Base-by-base conservation (phyloP, 2,113 vertebrate genomes). In the Pipa parva region DNA sequence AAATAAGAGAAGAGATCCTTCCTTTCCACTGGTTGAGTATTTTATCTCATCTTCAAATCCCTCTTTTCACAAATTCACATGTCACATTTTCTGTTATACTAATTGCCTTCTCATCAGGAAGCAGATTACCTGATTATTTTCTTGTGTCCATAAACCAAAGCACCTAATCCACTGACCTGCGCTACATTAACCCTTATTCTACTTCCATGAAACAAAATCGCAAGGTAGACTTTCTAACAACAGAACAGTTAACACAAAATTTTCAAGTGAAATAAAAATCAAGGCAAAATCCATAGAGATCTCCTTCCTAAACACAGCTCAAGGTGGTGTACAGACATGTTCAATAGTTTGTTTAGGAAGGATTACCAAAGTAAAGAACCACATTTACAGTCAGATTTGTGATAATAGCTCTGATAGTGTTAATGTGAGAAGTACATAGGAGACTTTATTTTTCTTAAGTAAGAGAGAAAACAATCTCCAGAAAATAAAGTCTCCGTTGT, bases 331-430 rank as follows among this genome's bases (percentile, higher is more conserved):
- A 69, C 9, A 18, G 65, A 42, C 65, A 50, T 60, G 57, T 60
- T 60, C 24, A 27, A 58, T 36, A 37, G 56, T 42, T 67, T 67
- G 54, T 58, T 58, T 50, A 55, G 45, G 22, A 52, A 69, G 65
- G 65, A 60, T 69, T 69, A 60, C 20, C n/a, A 42, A 18, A 21
- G 65, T 29, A 69, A 59, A 69, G 57, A 29, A 68, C 59, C 22
- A 33, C 29, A 17, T 58, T 37, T 27, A 29, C 65, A 60, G 37
- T 60, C 56, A 69, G 46, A 42, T 69, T 60, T 69, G 57, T 39
- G 57, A 60, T 69, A 69, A 69, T 42, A 69, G 48, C 57, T 69
- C 60, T 69, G 46, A 54, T 50, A 59, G 24, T 60, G 55, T 45
- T 33, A 28, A 46, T 36, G 51, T 57, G 26, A 57, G 36, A 12